Evolutionary conservation across 2,888 invertebrate genomes (phyloP), one percentile per base, ranked within the genome.

Genomic region (Diarsia mendica): DNA sequence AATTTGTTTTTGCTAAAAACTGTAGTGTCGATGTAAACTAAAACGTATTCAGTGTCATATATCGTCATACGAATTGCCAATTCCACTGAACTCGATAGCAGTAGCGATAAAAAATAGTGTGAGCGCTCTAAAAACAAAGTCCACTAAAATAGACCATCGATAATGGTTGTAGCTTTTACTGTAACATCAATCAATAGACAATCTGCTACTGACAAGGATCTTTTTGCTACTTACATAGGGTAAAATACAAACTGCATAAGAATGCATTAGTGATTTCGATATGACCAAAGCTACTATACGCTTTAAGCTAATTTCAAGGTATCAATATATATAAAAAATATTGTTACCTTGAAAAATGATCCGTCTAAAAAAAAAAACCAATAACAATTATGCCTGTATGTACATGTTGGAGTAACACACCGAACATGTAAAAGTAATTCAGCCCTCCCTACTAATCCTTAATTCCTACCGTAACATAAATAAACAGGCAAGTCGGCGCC

Each of bases 401-500:
- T 28, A 8, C 58, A 58, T 28, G 58, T 55, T 6, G 15, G 23
- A 8, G 23, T 55, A 23, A 6, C 13, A 55, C 55, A 13, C 2
- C 55, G 55, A 55, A 13, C 65, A 49, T 61, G 70, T 51, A 46
- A 77, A 53, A 49, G 65, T 66, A 66, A 77, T 73, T n/a, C 28
- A 53, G 20, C 20, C 13, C n/a, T 61, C 33, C 63, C 44, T 51
- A 69, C 39, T 66, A 60, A 51, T 80, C 64, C 61, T 68, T 67
- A 74, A 51, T 73, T 77, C 55, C 58, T 60, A 61, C 74, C 67
- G 63, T 69, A 84, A 72, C 76, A 82, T 75, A 80, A 82, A 85
- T 79, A 85, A 69, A 74, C 75, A 74, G 75, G 60, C 49, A 61
- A 85, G 74, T 58, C 73, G 85, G 83, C 85, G 85, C 78, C 85